A percentile compares a stretch with the other conserved stretches of the same genome.
These are phyloP conservation scores for Nixonia krombeini DNA, from an alignment of 1,140 invertebrate species.

Conservation along the genomic window DNA sequence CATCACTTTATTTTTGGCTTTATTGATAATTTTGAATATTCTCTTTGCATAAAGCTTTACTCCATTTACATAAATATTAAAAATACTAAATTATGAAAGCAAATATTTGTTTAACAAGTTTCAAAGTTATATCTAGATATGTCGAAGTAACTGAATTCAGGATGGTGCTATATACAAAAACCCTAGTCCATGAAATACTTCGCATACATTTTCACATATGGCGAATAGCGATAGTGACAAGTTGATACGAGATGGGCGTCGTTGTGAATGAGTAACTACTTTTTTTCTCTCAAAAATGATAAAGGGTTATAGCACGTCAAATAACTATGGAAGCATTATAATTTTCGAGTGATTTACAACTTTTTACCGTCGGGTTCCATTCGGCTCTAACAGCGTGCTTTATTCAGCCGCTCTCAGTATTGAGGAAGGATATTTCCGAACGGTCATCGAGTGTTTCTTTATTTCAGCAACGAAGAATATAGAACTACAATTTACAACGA, in stretches of 20 bases:
- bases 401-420: slow-evolving; percentile 4
- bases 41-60: too few relatives aligned
- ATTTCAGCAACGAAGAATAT: slow-evolving; percentile 18
- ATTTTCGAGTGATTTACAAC: slow-evolving; percentile 41
- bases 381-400: slow-evolving; percentile 13
- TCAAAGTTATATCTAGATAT: too few relatives aligned
- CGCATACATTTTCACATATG: too few relatives aligned
- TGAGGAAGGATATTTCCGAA: slow-evolving; percentile 7
- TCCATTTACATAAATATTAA: too few relatives aligned
- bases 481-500: slow-evolving; percentile 22
- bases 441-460: slow-evolving; percentile 30
- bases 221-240: slow-evolving; percentile 52
- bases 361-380: slow-evolving; percentile 9
- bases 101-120: too few relatives aligned
- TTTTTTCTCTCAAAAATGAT: slow-evolving; percentile 57
- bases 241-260: slow-evolving; percentile 53
- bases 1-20: too few relatives aligned
- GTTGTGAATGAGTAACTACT: slow-evolving; percentile 41
- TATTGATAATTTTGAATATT: too few relatives aligned
- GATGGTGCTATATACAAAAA: too few relatives aligned
- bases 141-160: too few relatives aligned
- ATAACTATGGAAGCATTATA: slow-evolving; percentile 58
- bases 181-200: too few relatives aligned
- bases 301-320: slow-evolving; percentile 54
- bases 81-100: too few relatives aligned